Evolutionary conservation across 1,140 invertebrate genomes (phyloP).

Genomic region (Mycetomoellerius zeteki): DNA sequence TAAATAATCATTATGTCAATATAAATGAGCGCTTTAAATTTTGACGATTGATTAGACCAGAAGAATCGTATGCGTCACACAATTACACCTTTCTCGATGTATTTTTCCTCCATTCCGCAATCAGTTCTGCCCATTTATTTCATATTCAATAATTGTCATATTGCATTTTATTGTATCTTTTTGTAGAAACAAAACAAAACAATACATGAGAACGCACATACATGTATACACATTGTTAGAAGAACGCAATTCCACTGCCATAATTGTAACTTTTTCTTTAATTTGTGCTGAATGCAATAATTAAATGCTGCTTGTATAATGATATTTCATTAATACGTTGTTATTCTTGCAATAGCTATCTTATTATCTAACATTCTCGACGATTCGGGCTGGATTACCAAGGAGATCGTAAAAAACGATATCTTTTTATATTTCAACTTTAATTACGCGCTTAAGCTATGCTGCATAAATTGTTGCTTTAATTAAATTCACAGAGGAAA

Average conservation of each 20-base stretch:
- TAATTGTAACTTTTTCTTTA: neutral
- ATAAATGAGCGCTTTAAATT: conserved; percentile 30
- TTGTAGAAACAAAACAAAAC: neutral
- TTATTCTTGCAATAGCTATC: neutral
- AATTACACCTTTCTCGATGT: neutral
- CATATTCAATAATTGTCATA: conserved; percentile 4
- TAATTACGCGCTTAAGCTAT: neutral
- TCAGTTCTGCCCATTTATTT: conserved; percentile 8
- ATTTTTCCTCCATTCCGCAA: conserved; percentile 5
- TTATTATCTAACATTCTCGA: neutral
- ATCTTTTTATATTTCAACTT: conserved; percentile 17
- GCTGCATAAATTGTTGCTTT: neutral
- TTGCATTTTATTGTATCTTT: conserved; percentile 12
- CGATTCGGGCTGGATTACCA: neutral
- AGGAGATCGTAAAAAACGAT: neutral
- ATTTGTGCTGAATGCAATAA: neutral
- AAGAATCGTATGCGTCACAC: conserved; percentile 2
- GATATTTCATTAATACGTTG: neutral
- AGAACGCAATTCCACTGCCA: neutral
- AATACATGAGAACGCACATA: too few species aligned
- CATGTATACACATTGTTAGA: neutral
- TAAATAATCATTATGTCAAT: conserved; percentile 51
- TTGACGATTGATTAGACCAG: conserved; percentile 20
- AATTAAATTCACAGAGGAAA: conserved; percentile 42
- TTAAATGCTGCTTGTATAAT: conserved; percentile 13